Conservation (phyloP, 2,888 invertebrate species). For the Balanococcus diminutus region DNA sequence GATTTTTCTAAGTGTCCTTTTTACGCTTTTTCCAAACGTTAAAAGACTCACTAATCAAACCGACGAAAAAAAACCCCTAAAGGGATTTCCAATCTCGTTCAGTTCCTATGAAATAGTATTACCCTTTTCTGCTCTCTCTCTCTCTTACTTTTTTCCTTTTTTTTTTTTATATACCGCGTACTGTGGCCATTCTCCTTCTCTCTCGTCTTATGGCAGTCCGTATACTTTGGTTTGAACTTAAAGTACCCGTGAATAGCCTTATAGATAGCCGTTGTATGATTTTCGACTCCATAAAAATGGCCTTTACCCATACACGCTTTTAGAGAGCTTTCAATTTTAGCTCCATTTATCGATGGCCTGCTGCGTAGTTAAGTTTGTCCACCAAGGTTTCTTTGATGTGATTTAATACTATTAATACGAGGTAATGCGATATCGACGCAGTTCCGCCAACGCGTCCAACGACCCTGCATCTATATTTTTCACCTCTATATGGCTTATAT, state of each 20-base stretch:
- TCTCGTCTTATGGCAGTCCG: not conserved
- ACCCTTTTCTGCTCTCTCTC: not conserved
- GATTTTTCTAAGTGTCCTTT: slow-evolving; percentile 31
- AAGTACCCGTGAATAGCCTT: slow-evolving; percentile 34
- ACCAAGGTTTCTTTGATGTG: slow-evolving; percentile 19
- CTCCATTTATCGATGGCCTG: slow-evolving; percentile 32
- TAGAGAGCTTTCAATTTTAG: slow-evolving; percentile 40
- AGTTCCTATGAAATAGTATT: slow-evolving; percentile 19
- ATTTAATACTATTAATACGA: slow-evolving; percentile 31
- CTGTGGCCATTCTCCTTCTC: not conserved
- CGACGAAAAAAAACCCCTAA: slow-evolving; percentile 21
- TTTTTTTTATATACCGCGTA: not conserved
- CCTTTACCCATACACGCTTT: not conserved
- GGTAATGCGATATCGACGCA: slow-evolving; percentile 13
- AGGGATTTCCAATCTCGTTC: slow-evolving; percentile 36
- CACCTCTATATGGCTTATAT: slow-evolving; percentile 13
- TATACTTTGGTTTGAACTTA: not conserved
- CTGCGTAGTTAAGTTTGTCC: not conserved
- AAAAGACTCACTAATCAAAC: slow-evolving; percentile 37
- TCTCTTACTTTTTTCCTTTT: not conserved
- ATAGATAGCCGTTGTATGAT: slow-evolving; percentile 29
- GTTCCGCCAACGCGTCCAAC: not conserved
- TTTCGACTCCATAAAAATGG: slow-evolving; percentile 24
- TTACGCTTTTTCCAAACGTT: slow-evolving; percentile 31
- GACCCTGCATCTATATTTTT: slow-evolving; percentile 14